Percentiles rank a stretch among this genome's conserved stretches.
These are phyloP conservation scores for Lithophane leautieri DNA, from an alignment of 2,888 invertebrate species.

Conservation along the genomic window DNA sequence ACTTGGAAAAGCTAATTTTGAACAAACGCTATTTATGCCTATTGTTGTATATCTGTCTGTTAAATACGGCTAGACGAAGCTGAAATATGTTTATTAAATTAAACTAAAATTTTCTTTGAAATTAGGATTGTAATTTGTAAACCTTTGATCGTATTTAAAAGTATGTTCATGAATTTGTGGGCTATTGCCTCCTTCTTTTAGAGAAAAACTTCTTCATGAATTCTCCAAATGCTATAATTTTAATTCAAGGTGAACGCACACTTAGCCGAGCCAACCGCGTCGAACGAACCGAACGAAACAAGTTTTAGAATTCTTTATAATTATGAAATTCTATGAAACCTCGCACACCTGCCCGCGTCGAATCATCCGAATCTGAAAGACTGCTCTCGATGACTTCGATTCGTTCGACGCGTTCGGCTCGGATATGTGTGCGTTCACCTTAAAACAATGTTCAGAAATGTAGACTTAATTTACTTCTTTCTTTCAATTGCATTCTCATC, in stretches of 20 bases:
- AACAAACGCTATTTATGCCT: background rate
- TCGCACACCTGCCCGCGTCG: too few relatives aligned
- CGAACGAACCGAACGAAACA: too few relatives aligned
- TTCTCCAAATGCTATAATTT: background rate
- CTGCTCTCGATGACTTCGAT: too few relatives aligned
- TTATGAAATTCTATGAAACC: too few relatives aligned
- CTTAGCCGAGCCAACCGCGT: too few relatives aligned
- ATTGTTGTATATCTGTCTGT: slow-evolving; percentile 4
- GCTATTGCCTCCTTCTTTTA: too few relatives aligned
- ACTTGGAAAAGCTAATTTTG: slow-evolving; percentile 14
- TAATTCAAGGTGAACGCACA: too few relatives aligned
- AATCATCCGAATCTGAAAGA: too few relatives aligned
- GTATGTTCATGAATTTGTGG: background rate
- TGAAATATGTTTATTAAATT: background rate
- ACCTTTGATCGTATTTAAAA: background rate
- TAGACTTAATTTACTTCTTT: background rate
- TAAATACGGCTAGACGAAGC: slow-evolving; percentile 3
- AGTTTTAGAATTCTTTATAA: too few relatives aligned
- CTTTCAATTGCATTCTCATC: background rate
- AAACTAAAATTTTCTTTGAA: background rate
- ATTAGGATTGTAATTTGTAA: background rate
- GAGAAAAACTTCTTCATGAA: background rate
- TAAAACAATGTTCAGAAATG: background rate
- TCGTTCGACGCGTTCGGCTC: too few relatives aligned
- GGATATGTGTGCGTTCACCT: too few relatives aligned